A percentile compares a stretch with the other conserved stretches of the same genome.
These are phyloP conservation scores for Drosophila tanythrix DNA, from an alignment of 2,888 invertebrate genomes.

Conservation along the genomic window DNA sequence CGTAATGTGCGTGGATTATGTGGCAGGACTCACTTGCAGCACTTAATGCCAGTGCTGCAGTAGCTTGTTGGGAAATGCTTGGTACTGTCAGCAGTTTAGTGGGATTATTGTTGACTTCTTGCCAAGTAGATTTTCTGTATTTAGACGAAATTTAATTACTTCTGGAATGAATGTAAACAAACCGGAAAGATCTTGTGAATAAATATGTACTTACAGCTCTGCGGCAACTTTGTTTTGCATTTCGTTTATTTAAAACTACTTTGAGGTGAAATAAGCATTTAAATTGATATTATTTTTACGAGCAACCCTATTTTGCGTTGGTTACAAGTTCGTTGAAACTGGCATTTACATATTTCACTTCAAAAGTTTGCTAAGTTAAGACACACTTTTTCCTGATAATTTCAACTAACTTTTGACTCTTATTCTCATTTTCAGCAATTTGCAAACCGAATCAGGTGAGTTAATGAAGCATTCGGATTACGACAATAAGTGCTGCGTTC, in stretches of 20 bases:
- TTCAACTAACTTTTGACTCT: slow-evolving; percentile 10
- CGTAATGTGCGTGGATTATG: slow-evolving; percentile 35
- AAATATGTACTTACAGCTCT: fast-evolving
- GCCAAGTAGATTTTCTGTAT: background rate
- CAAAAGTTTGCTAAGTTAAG: background rate
- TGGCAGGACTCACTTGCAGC: slow-evolving; percentile 14
- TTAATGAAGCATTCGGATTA: slow-evolving; percentile 8
- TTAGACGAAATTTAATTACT: background rate
- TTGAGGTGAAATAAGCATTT: background rate
- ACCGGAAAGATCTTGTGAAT: background rate
- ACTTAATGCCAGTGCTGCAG: slow-evolving; percentile 12
- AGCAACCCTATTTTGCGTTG: background rate
- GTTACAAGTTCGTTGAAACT: background rate
- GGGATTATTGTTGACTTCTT: slow-evolving; percentile 4
- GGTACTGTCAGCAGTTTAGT: slow-evolving; percentile 17
- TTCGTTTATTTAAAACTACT: background rate
- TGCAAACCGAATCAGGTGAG: slow-evolving; percentile 63
- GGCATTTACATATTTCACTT: background rate
- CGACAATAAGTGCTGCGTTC: background rate
- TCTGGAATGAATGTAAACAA: background rate
- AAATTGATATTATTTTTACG: background rate
- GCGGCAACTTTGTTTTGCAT: background rate
- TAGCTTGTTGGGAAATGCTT: slow-evolving; percentile 3
- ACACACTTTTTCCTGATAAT: background rate
- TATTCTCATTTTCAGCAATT: slow-evolving; percentile 45